A percentile compares a stretch with the other conserved stretches of the same genome.
These are phyloP conservation scores for Yponomeuta cagnagella DNA, from an alignment of 2,888 invertebrate genomes.

Conservation along the genomic window DNA sequence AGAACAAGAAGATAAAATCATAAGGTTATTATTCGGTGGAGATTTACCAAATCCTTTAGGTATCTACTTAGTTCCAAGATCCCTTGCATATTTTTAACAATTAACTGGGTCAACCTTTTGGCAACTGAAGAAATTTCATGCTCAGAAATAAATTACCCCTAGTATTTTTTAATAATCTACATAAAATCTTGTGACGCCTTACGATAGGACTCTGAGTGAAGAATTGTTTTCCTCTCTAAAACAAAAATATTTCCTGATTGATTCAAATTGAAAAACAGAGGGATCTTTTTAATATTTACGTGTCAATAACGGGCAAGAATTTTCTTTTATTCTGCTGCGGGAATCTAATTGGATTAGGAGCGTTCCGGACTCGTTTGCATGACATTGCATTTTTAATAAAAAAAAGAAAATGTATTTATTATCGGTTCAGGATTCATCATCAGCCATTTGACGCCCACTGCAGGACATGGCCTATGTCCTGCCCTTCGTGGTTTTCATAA, in stretches of 20 bases:
- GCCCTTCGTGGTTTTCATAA: no score
- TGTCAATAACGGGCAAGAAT: constrained; percentile 53
- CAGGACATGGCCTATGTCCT: no score
- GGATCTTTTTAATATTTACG: constrained; percentile 51
- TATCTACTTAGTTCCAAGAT: no score
- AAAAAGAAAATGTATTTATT: no score
- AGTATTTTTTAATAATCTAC: neutral
- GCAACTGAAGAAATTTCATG: neutral
- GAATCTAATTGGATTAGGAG: constrained; percentile 65
- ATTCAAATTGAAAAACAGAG: constrained; percentile 51
- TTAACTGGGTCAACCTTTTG: no score
- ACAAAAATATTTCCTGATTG: constrained; percentile 35
- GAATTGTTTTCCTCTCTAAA: neutral
- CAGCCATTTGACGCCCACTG: no score
- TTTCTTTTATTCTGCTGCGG: constrained; percentile 54
- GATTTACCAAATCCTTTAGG: no score
- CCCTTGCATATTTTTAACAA: no score
- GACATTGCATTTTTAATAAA: constrained; percentile 67
- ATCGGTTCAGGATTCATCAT: no score
- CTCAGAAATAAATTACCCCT: neutral
- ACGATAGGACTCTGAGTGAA: neutral
- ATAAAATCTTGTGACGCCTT: neutral
- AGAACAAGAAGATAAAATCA: no score
- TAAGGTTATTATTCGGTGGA: no score
- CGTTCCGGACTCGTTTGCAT: constrained; percentile 68